Conservation (phyloP, 1,140 invertebrate species). For the Cydia pomonella region DNA sequence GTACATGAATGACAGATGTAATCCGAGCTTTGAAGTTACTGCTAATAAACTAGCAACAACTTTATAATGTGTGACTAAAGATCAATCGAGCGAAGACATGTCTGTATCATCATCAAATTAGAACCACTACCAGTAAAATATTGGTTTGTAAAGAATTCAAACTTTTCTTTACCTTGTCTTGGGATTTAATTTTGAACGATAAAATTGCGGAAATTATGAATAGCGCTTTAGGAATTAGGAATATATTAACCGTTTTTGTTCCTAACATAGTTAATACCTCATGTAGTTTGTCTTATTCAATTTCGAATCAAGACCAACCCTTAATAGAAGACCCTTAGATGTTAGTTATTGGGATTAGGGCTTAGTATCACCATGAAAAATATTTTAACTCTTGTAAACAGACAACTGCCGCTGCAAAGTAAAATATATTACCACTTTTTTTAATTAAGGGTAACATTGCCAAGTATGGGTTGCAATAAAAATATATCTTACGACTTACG, state of each 20-base stretch:
- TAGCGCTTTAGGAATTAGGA: too few relatives aligned
- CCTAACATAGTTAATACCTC: too few relatives aligned
- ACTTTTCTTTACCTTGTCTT: background rate
- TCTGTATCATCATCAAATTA: background rate
- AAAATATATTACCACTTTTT: background rate
- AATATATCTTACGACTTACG: background rate
- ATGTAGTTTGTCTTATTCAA: too few relatives aligned
- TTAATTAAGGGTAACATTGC: slow-evolving; percentile 1
- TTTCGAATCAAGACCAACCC: too few relatives aligned
- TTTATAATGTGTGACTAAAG: slow-evolving; percentile 7
- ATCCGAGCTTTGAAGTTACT: background rate
- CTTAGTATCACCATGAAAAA: too few relatives aligned
- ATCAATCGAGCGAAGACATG: background rate
- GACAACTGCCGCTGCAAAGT: background rate
- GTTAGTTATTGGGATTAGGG: too few relatives aligned
- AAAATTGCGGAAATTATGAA: too few relatives aligned
- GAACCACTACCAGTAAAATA: background rate
- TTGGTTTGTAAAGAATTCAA: background rate
- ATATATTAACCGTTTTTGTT: too few relatives aligned
- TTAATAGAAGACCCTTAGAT: too few relatives aligned
- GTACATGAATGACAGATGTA: background rate
- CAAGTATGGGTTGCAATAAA: background rate
- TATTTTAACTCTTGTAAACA: too few relatives aligned
- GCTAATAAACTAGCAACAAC: background rate
- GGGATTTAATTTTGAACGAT: too few relatives aligned